Conservation (phyloP, 2,888 invertebrate species). For the Electrophaes corylata region DNA sequence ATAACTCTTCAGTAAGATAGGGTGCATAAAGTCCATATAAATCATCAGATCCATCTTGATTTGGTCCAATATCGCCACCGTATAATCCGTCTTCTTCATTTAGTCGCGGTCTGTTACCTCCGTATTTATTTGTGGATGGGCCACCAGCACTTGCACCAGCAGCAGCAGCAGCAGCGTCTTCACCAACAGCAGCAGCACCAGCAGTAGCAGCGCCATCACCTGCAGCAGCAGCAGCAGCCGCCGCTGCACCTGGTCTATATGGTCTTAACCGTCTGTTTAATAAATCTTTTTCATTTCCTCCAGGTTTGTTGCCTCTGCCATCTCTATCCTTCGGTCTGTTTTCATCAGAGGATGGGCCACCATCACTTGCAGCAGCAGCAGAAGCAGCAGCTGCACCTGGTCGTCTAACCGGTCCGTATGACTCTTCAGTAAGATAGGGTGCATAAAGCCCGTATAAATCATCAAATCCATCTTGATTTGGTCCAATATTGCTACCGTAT, state of each 20-base stretch:
- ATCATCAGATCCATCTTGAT: too few species aligned
- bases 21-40: too few species aligned
- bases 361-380: background rate
- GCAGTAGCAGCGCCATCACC: conserved; percentile 6
- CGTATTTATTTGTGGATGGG: too few species aligned
- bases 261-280: too few species aligned
- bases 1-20: too few species aligned
- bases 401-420: background rate
- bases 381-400: background rate
- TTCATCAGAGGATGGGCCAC: background rate
- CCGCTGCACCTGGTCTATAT: conserved; percentile 19
- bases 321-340: background rate
- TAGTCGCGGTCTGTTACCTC: too few species aligned
- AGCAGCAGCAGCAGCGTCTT: too few species aligned
- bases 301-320: too few species aligned
- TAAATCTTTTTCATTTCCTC: background rate
- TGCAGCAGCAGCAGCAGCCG: background rate
- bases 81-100: too few species aligned
- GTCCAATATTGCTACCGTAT: background rate
- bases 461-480: background rate
- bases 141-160: too few species aligned
- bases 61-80: too few species aligned
- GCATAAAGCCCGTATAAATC: background rate
- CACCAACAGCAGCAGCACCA: conserved; percentile 6
- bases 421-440: background rate